phyloP scores from a whole-genome alignment of 2,888 invertebrate genomes.

The Nemoura dubitans region DNA sequence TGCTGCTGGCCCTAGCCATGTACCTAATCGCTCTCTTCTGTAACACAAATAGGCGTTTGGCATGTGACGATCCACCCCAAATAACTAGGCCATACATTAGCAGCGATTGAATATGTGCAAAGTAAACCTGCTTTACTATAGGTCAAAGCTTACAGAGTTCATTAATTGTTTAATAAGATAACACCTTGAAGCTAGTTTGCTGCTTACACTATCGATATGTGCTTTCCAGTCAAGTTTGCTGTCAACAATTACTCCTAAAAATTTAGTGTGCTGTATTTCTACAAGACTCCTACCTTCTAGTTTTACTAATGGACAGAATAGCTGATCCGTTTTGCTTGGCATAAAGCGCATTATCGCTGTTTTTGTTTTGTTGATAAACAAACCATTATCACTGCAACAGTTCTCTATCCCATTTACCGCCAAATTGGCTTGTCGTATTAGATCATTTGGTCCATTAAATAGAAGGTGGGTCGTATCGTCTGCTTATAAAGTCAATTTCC shows the following conservation, averaged over 20 bases:
- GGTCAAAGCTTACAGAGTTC: background rate
- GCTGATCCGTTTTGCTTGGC: background rate
- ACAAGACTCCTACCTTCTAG: background rate
- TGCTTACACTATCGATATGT: background rate
- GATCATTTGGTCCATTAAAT: background rate
- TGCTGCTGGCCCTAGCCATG: background rate
- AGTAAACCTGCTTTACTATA: background rate
- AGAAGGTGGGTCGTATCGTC: background rate
- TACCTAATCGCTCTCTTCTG: background rate
- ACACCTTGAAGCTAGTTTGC: background rate
- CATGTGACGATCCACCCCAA: background rate
- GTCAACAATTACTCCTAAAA: background rate
- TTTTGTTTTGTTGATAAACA: background rate
- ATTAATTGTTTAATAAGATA: background rate
- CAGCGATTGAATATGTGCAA: background rate
- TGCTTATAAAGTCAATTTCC: background rate
- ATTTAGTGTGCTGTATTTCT: background rate
- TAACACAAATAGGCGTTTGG: background rate
- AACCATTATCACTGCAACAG: background rate
- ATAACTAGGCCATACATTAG: background rate
- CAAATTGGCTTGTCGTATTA: background rate
- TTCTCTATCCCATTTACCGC: background rate
- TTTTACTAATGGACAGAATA: background rate
- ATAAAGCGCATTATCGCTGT: background rate
- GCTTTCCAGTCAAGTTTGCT: background rate